These are phyloP conservation scores for Bursaphelenchus okinawaensis DNA, from an alignment of 2,888 invertebrate species.

Conservation along the genomic window DNA sequence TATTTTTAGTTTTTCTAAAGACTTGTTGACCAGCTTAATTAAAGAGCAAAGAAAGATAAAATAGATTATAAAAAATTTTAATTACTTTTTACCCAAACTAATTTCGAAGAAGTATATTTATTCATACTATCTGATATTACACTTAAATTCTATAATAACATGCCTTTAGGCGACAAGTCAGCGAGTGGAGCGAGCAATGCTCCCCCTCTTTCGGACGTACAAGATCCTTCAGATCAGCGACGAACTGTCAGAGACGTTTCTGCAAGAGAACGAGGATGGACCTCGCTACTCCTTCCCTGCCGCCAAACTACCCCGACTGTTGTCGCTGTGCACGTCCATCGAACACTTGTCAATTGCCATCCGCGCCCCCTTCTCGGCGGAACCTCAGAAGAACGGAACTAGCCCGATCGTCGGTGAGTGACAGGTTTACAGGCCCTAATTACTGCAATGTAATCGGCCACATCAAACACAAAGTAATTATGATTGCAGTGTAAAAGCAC, in stretches of 20 bases:
- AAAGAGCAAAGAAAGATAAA: too few relatives aligned
- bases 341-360: slow-evolving; percentile 20
- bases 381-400: not conserved
- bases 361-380: slow-evolving; percentile 4
- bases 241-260: slow-evolving; percentile 17
- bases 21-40: not conserved
- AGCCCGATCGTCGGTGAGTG: slow-evolving; percentile 18
- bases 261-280: slow-evolving; percentile 16
- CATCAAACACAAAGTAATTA: not conserved
- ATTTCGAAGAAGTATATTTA: too few relatives aligned
- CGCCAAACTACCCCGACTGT: slow-evolving; percentile 8
- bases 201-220: slow-evolving; percentile 15
- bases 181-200: slow-evolving; percentile 8
- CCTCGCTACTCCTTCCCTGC: slow-evolving; percentile 12
- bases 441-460: not conserved
- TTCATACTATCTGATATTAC: not conserved
- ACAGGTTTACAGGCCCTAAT: not conserved
- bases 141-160: not conserved
- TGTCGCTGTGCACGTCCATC: slow-evolving; percentile 25
- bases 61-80: too few relatives aligned
- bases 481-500: too few relatives aligned
- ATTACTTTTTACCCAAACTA: too few relatives aligned
- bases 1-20: not conserved
- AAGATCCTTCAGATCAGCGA: slow-evolving; percentile 24
- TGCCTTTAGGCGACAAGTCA: slow-evolving; percentile 14